Evolutionary conservation across 2,113 vertebrate genomes (phyloP).

Genomic region (Sclerurus mexicanus): DNA sequence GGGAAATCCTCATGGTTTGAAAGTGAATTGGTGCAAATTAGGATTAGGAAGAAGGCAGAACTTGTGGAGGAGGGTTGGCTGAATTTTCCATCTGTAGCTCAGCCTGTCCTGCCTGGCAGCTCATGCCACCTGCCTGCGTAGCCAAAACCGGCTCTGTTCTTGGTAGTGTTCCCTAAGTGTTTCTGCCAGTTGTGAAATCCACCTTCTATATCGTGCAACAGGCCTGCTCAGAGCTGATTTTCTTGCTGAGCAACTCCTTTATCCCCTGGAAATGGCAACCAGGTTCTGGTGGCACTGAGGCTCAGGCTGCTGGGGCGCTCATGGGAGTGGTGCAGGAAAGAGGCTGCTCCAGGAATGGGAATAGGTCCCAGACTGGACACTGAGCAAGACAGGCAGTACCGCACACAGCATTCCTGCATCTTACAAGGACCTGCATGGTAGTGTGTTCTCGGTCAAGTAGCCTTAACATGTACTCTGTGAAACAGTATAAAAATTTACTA

Average conservation of each 20-base stretch:
- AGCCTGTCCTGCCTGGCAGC: not conserved
- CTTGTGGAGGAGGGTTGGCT: not conserved
- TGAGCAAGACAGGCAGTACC: not conserved
- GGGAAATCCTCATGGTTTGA: not conserved
- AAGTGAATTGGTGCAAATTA: not conserved
- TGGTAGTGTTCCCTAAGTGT: not conserved
- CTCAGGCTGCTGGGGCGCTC: not conserved
- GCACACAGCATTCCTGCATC: not conserved
- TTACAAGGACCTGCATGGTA: not conserved
- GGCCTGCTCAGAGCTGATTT: not conserved
- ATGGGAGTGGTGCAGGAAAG: not conserved
- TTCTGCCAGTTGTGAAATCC: conserved; percentile 1
- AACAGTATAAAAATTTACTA: not conserved
- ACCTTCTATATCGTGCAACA: not conserved
- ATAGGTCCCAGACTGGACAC: not conserved
- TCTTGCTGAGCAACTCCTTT: not conserved
- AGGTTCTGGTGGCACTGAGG: not conserved
- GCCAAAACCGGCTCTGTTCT: not conserved
- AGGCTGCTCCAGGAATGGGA: not conserved
- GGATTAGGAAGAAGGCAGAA: not conserved
- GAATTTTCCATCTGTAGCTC: not conserved
- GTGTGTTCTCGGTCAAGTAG: not conserved
- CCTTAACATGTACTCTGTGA: not conserved
- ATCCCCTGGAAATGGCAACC: not conserved
- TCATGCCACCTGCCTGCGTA: not conserved